Evolutionary conservation across 1,140 invertebrate genomes (phyloP).

Genomic region (Aphelinus atriplicis): DNA sequence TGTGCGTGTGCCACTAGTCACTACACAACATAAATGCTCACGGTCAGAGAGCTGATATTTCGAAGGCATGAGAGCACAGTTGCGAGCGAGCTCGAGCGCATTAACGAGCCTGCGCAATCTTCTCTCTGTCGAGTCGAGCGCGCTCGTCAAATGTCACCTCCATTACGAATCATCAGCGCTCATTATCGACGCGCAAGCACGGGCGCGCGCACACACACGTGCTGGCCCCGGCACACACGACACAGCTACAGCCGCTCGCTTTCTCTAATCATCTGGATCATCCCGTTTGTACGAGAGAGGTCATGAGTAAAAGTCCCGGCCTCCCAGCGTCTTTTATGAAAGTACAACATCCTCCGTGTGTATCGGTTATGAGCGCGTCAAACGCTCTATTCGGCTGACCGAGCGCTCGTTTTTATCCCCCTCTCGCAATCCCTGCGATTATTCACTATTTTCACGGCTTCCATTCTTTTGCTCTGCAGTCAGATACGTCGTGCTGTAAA

Average conservation of each 20-base stretch:
- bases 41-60: slow-evolving; percentile 10
- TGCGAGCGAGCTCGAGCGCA: not conserved
- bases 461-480: too few relatives aligned
- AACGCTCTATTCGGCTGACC: too few relatives aligned
- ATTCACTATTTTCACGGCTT: too few relatives aligned
- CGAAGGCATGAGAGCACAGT: not conserved
- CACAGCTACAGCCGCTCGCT: not conserved
- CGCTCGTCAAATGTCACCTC: slow-evolving; percentile 28
- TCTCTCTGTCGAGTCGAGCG: not conserved
- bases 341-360: not conserved
- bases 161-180: slow-evolving; percentile 26
- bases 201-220: not conserved
- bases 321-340: slow-evolving; percentile 13
- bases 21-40: not conserved
- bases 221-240: not conserved
- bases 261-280: slow-evolving; percentile 33
- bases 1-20: not conserved
- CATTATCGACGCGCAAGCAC: slow-evolving; percentile 14
- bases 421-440: too few relatives aligned
- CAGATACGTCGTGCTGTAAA: too few relatives aligned
- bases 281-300: slow-evolving; percentile 17
- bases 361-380: too few relatives aligned
- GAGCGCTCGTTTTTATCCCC: too few relatives aligned
- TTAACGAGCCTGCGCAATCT: slow-evolving; percentile 29
- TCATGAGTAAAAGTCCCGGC: slow-evolving; percentile 27